These are phyloP conservation scores for Elanus axillaris DNA, from an alignment of 2,113 vertebrate genomes.

Conservation along the genomic window DNA sequence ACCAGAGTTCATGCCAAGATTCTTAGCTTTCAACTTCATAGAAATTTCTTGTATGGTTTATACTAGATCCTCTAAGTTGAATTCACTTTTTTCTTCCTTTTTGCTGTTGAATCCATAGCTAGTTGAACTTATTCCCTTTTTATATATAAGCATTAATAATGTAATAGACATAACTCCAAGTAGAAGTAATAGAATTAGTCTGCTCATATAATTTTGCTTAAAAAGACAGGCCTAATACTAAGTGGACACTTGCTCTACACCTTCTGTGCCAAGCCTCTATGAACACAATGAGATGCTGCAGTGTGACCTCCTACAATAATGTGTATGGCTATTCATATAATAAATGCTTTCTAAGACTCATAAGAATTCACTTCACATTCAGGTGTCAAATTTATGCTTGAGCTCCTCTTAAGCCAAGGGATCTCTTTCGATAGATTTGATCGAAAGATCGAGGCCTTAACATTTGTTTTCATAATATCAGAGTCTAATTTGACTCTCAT, in stretches of 20 bases:
- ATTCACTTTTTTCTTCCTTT: conserved; percentile 5
- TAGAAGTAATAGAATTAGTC: conserved; percentile 30
- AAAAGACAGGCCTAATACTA: neutral
- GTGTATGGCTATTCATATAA: neutral
- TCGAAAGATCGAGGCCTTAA: neutral
- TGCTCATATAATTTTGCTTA: conserved; percentile 1
- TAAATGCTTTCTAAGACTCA: neutral
- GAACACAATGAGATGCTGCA: neutral
- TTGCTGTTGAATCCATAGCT: neutral
- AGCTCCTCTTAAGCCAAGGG: neutral
- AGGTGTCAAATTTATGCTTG: neutral
- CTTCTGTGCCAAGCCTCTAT: neutral
- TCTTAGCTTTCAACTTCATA: neutral
- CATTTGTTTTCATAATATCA: neutral
- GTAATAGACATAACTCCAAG: conserved; percentile 1
- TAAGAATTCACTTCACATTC: neutral
- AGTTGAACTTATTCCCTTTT: conserved; percentile 43
- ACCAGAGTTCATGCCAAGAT: conserved; percentile 7
- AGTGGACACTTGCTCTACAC: neutral
- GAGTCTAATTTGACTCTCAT: neutral
- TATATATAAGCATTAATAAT: conserved; percentile 35
- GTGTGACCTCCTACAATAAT: neutral
- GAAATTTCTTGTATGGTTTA: neutral
- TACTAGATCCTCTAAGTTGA: neutral
- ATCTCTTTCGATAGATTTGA: neutral